phyloP scores from a whole-genome alignment of 2,888 invertebrate genomes.

The Eristalis pertinax region DNA sequence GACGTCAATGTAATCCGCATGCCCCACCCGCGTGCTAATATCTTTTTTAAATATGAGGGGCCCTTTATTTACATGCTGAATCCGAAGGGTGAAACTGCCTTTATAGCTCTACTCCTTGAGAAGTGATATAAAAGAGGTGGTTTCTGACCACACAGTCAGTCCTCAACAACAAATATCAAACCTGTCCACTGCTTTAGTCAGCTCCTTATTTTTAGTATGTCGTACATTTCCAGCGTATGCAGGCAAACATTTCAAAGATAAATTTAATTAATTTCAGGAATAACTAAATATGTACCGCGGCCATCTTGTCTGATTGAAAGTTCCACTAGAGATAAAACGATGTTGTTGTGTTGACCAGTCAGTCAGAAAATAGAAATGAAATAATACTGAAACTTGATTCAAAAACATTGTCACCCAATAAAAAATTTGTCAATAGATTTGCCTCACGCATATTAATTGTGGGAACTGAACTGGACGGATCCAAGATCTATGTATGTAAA shows the following conservation, averaged over 20 bases:
- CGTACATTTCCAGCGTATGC: background rate
- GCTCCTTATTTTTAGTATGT: no score
- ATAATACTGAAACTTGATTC: slow-evolving; percentile 1
- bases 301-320: background rate
- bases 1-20: no score
- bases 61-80: no score
- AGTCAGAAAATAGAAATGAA: slow-evolving; percentile 44
- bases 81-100: no score
- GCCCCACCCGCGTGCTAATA: no score
- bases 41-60: no score
- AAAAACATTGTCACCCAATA: slow-evolving; percentile 45
- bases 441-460: slow-evolving; percentile 43
- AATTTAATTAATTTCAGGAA: background rate
- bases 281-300: background rate
- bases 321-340: background rate
- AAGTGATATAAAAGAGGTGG: no score
- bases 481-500: slow-evolving; percentile 24
- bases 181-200: no score
- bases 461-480: slow-evolving; percentile 12
- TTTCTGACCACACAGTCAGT: no score
- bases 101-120: no score
- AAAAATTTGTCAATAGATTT: slow-evolving; percentile 30
- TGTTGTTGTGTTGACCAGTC: slow-evolving; percentile 37
- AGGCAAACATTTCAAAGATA: background rate
- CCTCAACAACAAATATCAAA: no score